phyloP scores from a whole-genome alignment of 2,113 vertebrate species.

The Catharus fuscescens region DNA sequence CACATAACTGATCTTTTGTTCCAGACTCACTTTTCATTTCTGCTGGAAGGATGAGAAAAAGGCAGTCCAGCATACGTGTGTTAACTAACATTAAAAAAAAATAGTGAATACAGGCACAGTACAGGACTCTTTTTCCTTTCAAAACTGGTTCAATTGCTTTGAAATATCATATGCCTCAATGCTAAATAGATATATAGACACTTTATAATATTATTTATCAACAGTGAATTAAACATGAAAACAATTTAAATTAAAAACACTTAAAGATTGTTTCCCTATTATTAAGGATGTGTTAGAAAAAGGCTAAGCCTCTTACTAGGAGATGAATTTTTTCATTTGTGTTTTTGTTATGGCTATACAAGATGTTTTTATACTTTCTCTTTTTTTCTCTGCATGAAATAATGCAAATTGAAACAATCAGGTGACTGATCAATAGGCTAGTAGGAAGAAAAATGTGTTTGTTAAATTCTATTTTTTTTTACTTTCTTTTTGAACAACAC shows the following conservation, averaged over 20 bases:
- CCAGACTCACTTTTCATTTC: slow-evolving; percentile 22
- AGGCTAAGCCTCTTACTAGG: slow-evolving; percentile 19
- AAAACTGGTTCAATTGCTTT: slow-evolving; percentile 34
- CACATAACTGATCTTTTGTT: neutral
- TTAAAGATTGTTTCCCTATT: slow-evolving; percentile 20
- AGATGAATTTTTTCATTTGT: slow-evolving; percentile 29
- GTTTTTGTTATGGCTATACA: slow-evolving; percentile 7
- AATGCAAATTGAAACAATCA: slow-evolving; percentile 15
- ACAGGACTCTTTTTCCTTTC: neutral
- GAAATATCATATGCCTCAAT: neutral
- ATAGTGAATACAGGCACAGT: neutral
- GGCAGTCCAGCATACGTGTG: neutral
- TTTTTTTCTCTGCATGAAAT: neutral
- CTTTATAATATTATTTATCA: neutral
- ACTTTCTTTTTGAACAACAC: neutral
- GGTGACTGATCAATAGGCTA: neutral
- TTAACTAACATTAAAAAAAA: neutral
- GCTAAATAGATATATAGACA: neutral
- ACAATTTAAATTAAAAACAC: slow-evolving; percentile 46
- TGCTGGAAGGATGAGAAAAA: slow-evolving; percentile 11
- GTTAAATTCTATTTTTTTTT: neutral
- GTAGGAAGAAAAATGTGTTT: neutral
- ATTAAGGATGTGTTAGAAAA: slow-evolving; percentile 24
- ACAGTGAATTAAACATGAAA: slow-evolving; percentile 33
- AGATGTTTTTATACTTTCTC: neutral